Conservation (phyloP, 2,797 vertebrate genomes). For the Tokudaia tokunoshimensis region DNA sequence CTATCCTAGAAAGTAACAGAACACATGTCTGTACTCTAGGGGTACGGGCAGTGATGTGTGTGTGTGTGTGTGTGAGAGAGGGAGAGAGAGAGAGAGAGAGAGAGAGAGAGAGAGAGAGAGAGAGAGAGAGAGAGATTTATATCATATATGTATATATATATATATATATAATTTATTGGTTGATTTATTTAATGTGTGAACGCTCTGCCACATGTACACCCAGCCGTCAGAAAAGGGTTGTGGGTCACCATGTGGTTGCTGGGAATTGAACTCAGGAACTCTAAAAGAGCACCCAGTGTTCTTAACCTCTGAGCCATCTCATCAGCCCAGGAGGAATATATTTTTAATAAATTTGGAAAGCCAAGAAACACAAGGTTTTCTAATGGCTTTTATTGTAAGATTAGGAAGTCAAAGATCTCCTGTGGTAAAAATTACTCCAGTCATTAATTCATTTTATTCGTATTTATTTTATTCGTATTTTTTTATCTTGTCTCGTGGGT, state of each 20-base stretch:
- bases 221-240: not conserved
- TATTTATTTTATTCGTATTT: not conserved
- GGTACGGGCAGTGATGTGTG: not conserved
- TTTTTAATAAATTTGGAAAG: not conserved
- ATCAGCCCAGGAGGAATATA: not conserved
- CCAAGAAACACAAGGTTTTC: constrained; percentile 16
- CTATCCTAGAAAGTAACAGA: not conserved
- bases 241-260: not conserved
- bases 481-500: not conserved
- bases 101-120: no score
- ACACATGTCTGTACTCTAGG: not conserved
- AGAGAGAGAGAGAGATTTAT: no score
- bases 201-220: not conserved
- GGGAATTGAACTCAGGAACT: not conserved
- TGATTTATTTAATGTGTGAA: not conserved
- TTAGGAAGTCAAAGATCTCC: constrained; percentile 11
- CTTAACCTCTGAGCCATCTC: not conserved
- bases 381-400: not conserved
- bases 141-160: no score
- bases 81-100: no score
- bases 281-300: not conserved
- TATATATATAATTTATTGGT: no score
- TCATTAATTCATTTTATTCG: not conserved
- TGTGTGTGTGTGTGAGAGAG: no score
- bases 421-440: not conserved